phyloP scores from a whole-genome alignment of 2,888 invertebrate genomes.

The Uropetala carovei region DNA sequence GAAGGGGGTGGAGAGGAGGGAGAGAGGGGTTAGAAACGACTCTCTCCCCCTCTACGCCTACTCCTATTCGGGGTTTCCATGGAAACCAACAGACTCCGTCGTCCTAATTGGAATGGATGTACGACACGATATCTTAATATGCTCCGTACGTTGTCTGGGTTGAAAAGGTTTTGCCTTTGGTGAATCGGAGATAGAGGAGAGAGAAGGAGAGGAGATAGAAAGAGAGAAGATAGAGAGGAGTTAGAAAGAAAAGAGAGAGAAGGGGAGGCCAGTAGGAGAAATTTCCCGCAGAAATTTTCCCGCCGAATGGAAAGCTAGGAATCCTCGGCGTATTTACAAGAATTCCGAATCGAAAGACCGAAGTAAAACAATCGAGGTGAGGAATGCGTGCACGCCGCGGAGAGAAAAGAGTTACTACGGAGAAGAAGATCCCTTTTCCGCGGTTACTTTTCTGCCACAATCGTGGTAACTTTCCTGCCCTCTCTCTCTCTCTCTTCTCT shows the following conservation, averaged over 20 bases:
- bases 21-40: no score
- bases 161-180: not conserved
- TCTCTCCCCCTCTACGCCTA: not conserved
- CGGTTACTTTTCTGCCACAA: not conserved
- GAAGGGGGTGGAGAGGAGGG: not conserved
- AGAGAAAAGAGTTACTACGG: not conserved
- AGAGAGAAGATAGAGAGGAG: not conserved
- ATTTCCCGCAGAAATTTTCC: constrained; percentile 8
- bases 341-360: constrained; percentile 40
- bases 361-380: constrained; percentile 50
- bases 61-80: not conserved
- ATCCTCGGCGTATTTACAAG: constrained; percentile 43
- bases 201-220: not conserved
- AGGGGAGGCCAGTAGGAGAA: not conserved
- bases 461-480: not conserved
- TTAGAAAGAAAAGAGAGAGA: no score
- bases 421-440: not conserved
- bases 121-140: not conserved
- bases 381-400: constrained; percentile 46
- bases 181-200: not conserved
- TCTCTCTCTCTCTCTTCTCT: not conserved
- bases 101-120: not conserved
- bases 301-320: constrained; percentile 46
- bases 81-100: not conserved
- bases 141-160: not conserved